A percentile compares a stretch with the other conserved stretches of the same genome.
phyloP scores from a whole-genome alignment of 2,888 invertebrate species.

The Drosophila glabriapex region DNA sequence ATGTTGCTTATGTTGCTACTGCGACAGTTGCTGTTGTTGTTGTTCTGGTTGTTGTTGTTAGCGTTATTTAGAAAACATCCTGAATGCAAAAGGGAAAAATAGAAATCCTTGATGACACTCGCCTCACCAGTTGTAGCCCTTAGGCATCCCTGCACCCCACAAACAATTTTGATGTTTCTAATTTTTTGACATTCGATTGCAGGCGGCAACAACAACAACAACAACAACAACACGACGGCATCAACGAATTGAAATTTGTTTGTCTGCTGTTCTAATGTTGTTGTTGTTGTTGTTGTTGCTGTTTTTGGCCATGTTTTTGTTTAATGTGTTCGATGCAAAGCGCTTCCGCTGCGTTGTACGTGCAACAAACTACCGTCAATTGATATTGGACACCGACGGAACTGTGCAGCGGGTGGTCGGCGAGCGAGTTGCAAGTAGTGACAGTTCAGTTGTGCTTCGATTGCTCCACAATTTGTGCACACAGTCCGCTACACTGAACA shows the following conservation, averaged over 20 bases:
- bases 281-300: constrained; percentile 40
- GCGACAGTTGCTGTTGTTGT: constrained; percentile 30
- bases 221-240: constrained; percentile 39
- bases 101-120: constrained; percentile 46
- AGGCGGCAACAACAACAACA: constrained; percentile 5
- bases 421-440: background rate
- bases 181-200: constrained; percentile 44
- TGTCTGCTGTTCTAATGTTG: constrained; percentile 62
- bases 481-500: background rate
- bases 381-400: background rate
- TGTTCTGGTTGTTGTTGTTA: constrained; percentile 25
- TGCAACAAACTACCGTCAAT: constrained; percentile 43
- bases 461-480: constrained; percentile 2
- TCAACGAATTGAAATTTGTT: constrained; percentile 82
- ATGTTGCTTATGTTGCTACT: constrained; percentile 33
- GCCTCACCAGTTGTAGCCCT: constrained; percentile 36
- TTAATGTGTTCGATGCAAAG: constrained; percentile 70
- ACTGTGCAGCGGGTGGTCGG: background rate
- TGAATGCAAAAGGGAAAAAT: constrained; percentile 46
- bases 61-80: constrained; percentile 76
- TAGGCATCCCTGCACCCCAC: constrained; percentile 30
- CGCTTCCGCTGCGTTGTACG: constrained; percentile 69
- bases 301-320: constrained; percentile 57
- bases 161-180: constrained; percentile 43
- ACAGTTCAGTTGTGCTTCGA: constrained; percentile 3